phyloP scores from a whole-genome alignment of 2,113 vertebrate genomes.

The Nycticebus coucang region DNA sequence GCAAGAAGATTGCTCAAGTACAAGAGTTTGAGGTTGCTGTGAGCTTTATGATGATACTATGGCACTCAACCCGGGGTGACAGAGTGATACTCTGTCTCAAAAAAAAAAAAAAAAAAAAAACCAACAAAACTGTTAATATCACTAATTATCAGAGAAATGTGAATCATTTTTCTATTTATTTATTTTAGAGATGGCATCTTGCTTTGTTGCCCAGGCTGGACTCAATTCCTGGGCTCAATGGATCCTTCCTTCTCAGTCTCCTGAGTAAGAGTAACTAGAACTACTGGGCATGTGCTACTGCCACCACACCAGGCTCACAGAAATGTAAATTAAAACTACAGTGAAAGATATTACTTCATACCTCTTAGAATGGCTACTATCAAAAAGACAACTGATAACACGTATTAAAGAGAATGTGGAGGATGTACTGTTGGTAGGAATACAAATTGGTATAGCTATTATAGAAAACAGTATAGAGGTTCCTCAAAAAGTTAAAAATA shows the following conservation, averaged over 20 bases:
- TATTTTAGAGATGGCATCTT: background rate
- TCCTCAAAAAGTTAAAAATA: background rate
- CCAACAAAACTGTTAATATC: background rate
- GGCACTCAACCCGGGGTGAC: too few relatives aligned
- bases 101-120: too few relatives aligned
- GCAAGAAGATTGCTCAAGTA: too few relatives aligned
- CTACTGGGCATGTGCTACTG: background rate
- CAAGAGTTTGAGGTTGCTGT: too few relatives aligned
- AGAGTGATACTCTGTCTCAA: too few relatives aligned
- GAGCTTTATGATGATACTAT: too few relatives aligned
- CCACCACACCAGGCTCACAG: background rate
- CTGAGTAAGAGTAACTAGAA: background rate
- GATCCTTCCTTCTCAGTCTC: background rate
- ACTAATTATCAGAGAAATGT: background rate
- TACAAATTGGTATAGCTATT: background rate
- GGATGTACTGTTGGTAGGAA: background rate
- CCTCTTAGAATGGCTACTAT: background rate
- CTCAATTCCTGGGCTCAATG: background rate
- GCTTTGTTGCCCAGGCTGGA: background rate
- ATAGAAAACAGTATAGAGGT: background rate
- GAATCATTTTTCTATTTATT: background rate
- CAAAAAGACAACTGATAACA: background rate
- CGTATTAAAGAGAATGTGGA: background rate
- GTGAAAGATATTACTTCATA: background rate
- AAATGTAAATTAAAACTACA: background rate